Evolutionary conservation across 2,888 invertebrate genomes (phyloP).

Genomic region (Frankliniella fusca): DNA sequence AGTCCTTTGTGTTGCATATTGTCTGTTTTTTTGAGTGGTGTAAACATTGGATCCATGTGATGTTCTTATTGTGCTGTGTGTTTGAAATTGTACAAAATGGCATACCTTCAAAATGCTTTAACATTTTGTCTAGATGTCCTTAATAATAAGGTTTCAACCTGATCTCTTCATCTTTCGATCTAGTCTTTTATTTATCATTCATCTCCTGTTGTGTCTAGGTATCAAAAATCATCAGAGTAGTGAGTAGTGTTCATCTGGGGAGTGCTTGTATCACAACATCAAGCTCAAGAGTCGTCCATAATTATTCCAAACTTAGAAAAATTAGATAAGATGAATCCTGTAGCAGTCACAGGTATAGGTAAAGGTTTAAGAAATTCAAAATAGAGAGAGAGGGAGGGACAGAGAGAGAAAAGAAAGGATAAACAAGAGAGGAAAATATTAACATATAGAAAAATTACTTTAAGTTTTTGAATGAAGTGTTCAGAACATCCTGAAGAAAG

Average conservation of each 20-base stretch:
- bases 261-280: too few species aligned
- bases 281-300: too few species aligned
- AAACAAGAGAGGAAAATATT: not conserved
- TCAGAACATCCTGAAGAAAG: not conserved
- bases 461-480: not conserved
- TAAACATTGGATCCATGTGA: not conserved
- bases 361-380: not conserved
- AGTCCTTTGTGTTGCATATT: not conserved
- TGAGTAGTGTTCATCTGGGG: too few species aligned
- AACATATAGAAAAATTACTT: not conserved
- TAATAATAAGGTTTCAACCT: not conserved
- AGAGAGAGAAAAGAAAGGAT: not conserved
- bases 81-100: not conserved
- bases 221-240: too few species aligned
- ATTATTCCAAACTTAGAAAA: too few species aligned
- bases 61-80: conserved; percentile 5
- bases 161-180: not conserved
- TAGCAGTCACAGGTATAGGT: not conserved
- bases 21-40: not conserved
- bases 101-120: not conserved
- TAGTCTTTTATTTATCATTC: not conserved
- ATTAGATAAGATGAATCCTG: too few species aligned
- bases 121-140: not conserved
- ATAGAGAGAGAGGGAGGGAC: not conserved
- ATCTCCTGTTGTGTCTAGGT: too few species aligned